Percentiles rank a stretch among this genome's conserved stretches.
These are phyloP conservation scores for Magallana gigas DNA, from an alignment of 1,140 invertebrate species.

Conservation along the genomic window DNA sequence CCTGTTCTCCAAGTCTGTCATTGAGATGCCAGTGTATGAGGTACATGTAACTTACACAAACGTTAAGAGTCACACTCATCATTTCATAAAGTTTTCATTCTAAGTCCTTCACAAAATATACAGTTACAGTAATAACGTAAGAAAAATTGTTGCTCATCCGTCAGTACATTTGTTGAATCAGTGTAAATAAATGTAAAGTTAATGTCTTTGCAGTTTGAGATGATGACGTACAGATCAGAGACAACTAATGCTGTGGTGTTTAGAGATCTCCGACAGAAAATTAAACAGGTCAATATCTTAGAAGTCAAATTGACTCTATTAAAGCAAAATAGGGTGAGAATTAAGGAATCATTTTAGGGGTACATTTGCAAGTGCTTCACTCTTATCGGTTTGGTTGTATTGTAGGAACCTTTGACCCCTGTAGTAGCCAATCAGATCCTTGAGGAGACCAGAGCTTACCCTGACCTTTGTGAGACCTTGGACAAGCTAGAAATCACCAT, in stretches of 20 bases:
- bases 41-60: not conserved
- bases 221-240: slow-evolving; percentile 68
- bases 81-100: too few relatives aligned
- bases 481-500: slow-evolving; percentile 69
- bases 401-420: slow-evolving; percentile 60
- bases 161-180: too few relatives aligned
- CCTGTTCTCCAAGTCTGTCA: slow-evolving; percentile 61
- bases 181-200: not conserved
- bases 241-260: slow-evolving; percentile 66
- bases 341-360: not conserved
- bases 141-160: too few relatives aligned
- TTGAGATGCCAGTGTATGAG: slow-evolving; percentile 16
- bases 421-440: slow-evolving; percentile 61
- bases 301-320: too few relatives aligned
- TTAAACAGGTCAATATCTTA: slow-evolving; percentile 62
- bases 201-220: slow-evolving; percentile 61
- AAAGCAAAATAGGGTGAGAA: too few relatives aligned
- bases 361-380: too few relatives aligned
- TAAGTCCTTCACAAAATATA: too few relatives aligned
- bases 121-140: too few relatives aligned
- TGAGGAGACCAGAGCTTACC: slow-evolving; percentile 58
- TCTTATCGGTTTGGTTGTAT: not conserved
- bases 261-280: slow-evolving; percentile 61
- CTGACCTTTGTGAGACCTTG: slow-evolving; percentile 65
- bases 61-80: too few relatives aligned